These are phyloP conservation scores for Drosophila infuscata DNA, from an alignment of 2,888 invertebrate genomes.

Conservation along the genomic window DNA sequence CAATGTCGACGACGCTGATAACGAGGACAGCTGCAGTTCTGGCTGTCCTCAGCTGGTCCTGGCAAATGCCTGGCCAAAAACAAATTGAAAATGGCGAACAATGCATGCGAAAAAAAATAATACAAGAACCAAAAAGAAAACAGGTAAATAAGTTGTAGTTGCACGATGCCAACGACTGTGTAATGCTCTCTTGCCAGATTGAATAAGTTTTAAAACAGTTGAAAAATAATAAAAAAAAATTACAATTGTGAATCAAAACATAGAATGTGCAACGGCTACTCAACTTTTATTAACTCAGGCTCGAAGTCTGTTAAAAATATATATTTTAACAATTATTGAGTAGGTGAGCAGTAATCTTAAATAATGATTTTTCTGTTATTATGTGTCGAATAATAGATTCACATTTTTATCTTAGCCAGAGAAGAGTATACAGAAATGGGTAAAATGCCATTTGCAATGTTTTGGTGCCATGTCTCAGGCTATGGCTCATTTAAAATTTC, in stretches of 20 bases:
- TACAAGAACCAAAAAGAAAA: not conserved
- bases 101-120: conserved; percentile 18
- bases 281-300: not conserved
- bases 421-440: conserved; percentile 1
- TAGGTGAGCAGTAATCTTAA: not conserved
- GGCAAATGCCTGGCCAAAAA: conserved; percentile 53
- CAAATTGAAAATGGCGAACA: conserved; percentile 50
- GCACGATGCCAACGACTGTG: not conserved
- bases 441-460: not conserved
- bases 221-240: rapidly evolving
- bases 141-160: not conserved
- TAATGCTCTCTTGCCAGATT: not conserved
- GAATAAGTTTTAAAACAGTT: not conserved
- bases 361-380: not conserved
- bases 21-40: conserved; percentile 58
- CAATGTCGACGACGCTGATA: conserved; percentile 30
- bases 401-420: not conserved
- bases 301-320: not conserved
- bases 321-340: not conserved
- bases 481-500: conserved; percentile 74
- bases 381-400: not conserved
- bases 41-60: conserved; percentile 48
- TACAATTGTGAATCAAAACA: not conserved
- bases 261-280: not conserved
- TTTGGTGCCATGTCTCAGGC: conserved; percentile 55